phyloP scores from a whole-genome alignment of 2,888 invertebrate genomes.

The Lithophane leautieri region DNA sequence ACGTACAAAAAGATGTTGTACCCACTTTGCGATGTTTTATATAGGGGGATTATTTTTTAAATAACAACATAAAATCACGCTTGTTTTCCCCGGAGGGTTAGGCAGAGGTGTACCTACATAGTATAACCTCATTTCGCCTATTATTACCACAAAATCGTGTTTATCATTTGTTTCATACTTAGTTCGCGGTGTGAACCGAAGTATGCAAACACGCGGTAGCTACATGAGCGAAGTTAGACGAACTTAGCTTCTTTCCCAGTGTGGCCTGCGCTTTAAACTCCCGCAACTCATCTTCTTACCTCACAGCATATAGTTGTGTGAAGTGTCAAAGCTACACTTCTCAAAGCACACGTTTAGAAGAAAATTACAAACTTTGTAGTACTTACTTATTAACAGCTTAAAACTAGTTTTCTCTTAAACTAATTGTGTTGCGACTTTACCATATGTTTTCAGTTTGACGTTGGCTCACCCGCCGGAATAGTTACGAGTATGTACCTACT shows the following conservation, averaged over 20 bases:
- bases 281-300: background rate
- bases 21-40: background rate
- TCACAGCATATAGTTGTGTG: background rate
- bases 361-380: background rate
- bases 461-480: background rate
- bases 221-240: too few relatives aligned
- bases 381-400: background rate
- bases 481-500: too few relatives aligned
- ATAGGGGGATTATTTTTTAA: too few relatives aligned
- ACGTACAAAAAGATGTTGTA: background rate
- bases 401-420: conserved; percentile 4
- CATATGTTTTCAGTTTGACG: background rate
- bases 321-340: background rate
- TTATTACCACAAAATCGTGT: too few relatives aligned
- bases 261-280: background rate
- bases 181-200: too few relatives aligned
- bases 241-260: too few relatives aligned
- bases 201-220: too few relatives aligned
- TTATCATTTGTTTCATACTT: too few relatives aligned
- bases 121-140: background rate
- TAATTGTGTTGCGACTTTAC: conserved; percentile 9
- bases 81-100: background rate
- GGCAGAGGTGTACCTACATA: background rate
- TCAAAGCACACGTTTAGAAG: background rate
- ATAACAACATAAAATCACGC: background rate